These are phyloP conservation scores for Holacanthus passer DNA, from an alignment of 2,113 vertebrate species.

Conservation along the genomic window DNA sequence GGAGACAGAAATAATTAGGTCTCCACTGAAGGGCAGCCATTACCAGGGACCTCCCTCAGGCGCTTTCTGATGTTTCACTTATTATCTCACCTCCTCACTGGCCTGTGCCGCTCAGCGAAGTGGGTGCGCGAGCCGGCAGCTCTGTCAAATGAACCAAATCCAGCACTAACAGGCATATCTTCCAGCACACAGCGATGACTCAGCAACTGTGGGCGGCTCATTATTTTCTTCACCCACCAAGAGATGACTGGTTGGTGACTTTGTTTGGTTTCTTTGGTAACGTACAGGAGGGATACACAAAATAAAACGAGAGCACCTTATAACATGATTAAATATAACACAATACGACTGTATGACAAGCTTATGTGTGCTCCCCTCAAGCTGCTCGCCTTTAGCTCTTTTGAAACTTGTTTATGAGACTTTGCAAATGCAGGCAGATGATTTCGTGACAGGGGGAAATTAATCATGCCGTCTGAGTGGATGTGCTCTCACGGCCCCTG, in stretches of 20 bases:
- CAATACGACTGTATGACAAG: not conserved
- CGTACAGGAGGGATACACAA: slow-evolving; percentile 14
- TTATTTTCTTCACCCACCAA: slow-evolving; percentile 70
- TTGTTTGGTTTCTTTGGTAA: slow-evolving; percentile 62
- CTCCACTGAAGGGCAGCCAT: slow-evolving; percentile 56
- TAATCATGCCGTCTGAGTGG: not conserved
- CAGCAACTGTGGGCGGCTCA: slow-evolving; percentile 64
- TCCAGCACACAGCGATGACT: slow-evolving; percentile 58
- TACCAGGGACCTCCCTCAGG: slow-evolving; percentile 62
- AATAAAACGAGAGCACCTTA: slow-evolving; percentile 32
- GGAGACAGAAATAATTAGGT: slow-evolving; percentile 68
- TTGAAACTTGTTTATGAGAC: slow-evolving; percentile 12
- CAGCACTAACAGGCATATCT: slow-evolving; percentile 44
- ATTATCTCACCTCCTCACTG: slow-evolving; percentile 58
- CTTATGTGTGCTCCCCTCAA: not conserved
- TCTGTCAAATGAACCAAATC: slow-evolving; percentile 52
- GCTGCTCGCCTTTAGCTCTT: not conserved
- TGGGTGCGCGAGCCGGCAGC: slow-evolving; percentile 38
- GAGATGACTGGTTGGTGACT: slow-evolving; percentile 46
- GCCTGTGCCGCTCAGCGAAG: slow-evolving; percentile 34
- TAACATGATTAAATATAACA: slow-evolving; percentile 27
- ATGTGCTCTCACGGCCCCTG: not conserved
- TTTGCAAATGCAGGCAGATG: slow-evolving; percentile 24
- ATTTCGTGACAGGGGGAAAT: slow-evolving; percentile 18
- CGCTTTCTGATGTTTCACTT: slow-evolving; percentile 61